These are phyloP conservation scores for Herpetotheres cachinnans DNA, from an alignment of 2,113 vertebrate species.

Conservation along the genomic window DNA sequence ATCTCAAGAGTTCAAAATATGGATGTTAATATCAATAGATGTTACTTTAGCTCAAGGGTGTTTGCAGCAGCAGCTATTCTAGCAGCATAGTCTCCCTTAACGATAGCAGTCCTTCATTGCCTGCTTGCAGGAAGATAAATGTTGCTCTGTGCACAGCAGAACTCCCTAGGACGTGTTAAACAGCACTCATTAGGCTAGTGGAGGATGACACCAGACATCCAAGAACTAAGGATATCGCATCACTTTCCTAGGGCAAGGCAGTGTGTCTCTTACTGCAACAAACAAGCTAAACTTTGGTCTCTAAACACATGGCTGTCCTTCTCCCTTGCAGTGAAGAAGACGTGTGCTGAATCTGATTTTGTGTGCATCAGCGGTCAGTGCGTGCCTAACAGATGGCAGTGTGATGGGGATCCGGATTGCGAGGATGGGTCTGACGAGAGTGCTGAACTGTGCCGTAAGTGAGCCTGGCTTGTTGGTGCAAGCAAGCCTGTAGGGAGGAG, in stretches of 20 bases:
- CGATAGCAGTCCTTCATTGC: neutral
- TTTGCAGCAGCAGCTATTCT: neutral
- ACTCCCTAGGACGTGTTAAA: neutral
- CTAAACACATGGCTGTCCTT: neutral
- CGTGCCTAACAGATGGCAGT: conserved; percentile 93
- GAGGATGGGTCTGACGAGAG: conserved; percentile 94
- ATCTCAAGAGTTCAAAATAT: neutral
- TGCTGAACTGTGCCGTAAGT: conserved; percentile 92
- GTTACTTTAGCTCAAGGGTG: neutral
- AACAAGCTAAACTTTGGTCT: neutral
- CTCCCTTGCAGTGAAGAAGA: conserved; percentile 85
- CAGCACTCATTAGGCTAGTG: neutral
- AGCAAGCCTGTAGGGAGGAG: neutral
- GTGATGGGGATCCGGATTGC: conserved; percentile 94
- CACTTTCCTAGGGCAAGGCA: neutral
- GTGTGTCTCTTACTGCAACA: neutral
- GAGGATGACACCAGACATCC: rapidly evolving
- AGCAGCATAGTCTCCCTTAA: neutral
- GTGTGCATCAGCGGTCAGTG: conserved; percentile 92
- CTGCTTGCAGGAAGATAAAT: neutral
- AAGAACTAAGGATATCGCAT: neutral
- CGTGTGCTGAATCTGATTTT: conserved; percentile 86
- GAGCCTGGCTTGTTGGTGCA: neutral
- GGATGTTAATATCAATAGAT: neutral
- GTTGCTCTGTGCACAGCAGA: neutral